These are phyloP conservation scores for Hypsibius dujardini DNA, from an alignment of 1,140 invertebrate species.

Conservation along the genomic window DNA sequence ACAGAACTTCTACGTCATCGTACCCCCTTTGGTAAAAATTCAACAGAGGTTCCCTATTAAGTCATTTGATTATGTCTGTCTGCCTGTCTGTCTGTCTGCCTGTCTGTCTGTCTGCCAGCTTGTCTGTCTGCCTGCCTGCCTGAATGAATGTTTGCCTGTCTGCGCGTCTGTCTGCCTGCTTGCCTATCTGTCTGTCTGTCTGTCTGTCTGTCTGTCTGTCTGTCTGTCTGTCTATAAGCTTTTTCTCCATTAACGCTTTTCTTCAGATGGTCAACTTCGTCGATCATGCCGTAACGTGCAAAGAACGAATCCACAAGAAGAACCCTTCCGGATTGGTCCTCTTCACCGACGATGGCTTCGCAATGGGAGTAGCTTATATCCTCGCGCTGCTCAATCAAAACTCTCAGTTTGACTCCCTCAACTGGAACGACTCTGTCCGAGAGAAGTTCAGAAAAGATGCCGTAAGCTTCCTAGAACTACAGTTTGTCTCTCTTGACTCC, in stretches of 20 bases:
- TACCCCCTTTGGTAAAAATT: slow-evolving; percentile 54
- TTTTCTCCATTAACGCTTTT: slow-evolving; percentile 13
- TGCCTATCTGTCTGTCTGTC: too few relatives aligned
- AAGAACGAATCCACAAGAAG: slow-evolving; percentile 70
- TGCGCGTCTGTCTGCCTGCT: too few relatives aligned
- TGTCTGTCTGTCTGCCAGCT: too few relatives aligned
- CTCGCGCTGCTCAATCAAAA: slow-evolving; percentile 46
- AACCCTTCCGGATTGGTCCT: slow-evolving; percentile 50
- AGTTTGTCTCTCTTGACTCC: too few relatives aligned
- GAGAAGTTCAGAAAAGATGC: slow-evolving; percentile 50
- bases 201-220: too few relatives aligned
- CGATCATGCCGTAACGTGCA: slow-evolving; percentile 73
- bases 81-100: too few relatives aligned
- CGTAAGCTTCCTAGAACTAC: slow-evolving; percentile 35
- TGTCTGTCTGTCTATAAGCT: neutral
- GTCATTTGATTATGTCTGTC: too few relatives aligned
- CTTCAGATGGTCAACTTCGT: slow-evolving; percentile 70
- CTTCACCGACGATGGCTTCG: slow-evolving; percentile 95
- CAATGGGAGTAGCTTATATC: slow-evolving; percentile 67
- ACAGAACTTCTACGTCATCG: slow-evolving; percentile 76
- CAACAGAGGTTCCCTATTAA: too few relatives aligned
- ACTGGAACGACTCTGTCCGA: slow-evolving; percentile 81
- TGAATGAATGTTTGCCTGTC: too few relatives aligned
- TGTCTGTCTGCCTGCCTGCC: too few relatives aligned
- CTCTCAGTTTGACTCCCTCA: slow-evolving; percentile 70